Conservation (phyloP, 2,888 invertebrate genomes). For the Trichacis sp. region DNA sequence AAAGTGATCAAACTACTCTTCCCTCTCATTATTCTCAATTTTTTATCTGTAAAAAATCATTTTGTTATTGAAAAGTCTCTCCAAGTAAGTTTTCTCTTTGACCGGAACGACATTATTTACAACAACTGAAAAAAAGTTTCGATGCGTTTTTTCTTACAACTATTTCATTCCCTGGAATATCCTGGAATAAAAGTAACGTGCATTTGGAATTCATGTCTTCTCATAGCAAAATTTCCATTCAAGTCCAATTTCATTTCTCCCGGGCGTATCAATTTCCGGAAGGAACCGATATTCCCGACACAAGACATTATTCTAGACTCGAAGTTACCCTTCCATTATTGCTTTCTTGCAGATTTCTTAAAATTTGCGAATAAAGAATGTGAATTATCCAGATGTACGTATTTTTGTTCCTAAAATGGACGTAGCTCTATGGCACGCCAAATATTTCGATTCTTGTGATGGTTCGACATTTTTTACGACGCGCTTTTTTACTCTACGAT, state of each 20-base stretch:
- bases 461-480: constrained; percentile 8
- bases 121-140: no score
- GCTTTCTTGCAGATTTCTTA: not conserved
- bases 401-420: constrained; percentile 2
- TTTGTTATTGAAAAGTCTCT: no score
- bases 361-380: not conserved
- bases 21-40: no score
- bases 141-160: no score
- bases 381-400: not conserved
- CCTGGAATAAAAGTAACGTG: not conserved
- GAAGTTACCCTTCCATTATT: not conserved
- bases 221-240: not conserved
- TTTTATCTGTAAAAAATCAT: not conserved
- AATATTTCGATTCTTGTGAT: constrained; percentile 24
- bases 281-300: not conserved
- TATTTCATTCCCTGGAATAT: not conserved
- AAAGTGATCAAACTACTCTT: no score
- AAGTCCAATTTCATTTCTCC: not conserved
- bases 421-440: constrained; percentile 3
- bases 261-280: not conserved
- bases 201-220: not conserved
- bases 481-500: constrained; percentile 8
- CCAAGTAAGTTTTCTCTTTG: not conserved
- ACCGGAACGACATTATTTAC: no score
- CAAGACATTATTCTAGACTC: not conserved